phyloP scores from a whole-genome alignment of 1,140 invertebrate species.

The Scaptomyza graminum region DNA sequence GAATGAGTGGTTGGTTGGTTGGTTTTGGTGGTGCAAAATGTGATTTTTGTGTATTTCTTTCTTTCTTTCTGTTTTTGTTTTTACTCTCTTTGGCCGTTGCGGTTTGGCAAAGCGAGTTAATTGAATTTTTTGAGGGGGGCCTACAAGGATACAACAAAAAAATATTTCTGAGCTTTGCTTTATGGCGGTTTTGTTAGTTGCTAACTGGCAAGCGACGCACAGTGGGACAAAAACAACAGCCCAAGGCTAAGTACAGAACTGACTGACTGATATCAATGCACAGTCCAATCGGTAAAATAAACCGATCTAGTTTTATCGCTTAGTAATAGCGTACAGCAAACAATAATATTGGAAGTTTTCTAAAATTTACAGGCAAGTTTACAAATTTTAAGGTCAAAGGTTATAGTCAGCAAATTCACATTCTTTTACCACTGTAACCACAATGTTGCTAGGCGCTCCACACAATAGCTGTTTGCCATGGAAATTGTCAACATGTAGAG shows the following conservation, averaged over 20 bases:
- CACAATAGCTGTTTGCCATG: neutral
- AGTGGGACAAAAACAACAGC: neutral
- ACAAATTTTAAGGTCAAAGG: no score
- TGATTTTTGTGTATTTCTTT: conserved; percentile 6
- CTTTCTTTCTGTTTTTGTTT: conserved; percentile 7
- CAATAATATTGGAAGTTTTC: no score
- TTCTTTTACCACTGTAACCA: conserved; percentile 4
- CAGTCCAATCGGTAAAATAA: no score
- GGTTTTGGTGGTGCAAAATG: neutral
- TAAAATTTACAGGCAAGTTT: no score
- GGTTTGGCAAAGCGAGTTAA: conserved; percentile 67
- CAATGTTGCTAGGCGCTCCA: neutral
- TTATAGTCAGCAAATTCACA: neutral
- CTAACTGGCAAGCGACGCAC: conserved; percentile 9
- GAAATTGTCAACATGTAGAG: conserved; percentile 19
- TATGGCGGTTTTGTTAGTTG: conserved; percentile 36
- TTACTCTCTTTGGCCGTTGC: conserved; percentile 38
- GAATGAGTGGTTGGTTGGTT: neutral
- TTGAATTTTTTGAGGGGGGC: conserved; percentile 60
- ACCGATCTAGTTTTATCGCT: no score
- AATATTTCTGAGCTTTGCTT: conserved; percentile 45
- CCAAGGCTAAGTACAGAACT: conserved; percentile 4
- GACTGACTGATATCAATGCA: no score
- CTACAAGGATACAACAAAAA: conserved; percentile 37
- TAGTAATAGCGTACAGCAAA: no score